phyloP scores from a whole-genome alignment of 2,888 invertebrate species.

The Nomada flava region DNA sequence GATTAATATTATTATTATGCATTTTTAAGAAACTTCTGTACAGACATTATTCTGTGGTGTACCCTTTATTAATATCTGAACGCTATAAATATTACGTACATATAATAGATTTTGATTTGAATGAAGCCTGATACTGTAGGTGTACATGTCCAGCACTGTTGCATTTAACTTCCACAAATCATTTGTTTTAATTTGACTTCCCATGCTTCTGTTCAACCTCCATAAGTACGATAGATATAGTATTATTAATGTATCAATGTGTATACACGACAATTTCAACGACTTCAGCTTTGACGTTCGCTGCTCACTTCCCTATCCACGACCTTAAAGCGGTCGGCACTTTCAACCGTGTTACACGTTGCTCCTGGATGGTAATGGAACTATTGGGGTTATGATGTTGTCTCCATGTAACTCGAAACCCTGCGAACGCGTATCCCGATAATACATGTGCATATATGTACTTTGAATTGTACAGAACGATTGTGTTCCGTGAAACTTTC shows the following conservation, averaged over 20 bases:
- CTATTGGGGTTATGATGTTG: constrained; percentile 28
- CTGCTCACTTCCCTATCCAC: constrained; percentile 36
- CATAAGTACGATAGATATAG: not conserved
- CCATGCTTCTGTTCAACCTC: too few relatives aligned
- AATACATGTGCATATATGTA: constrained; percentile 13
- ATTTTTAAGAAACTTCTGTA: too few relatives aligned
- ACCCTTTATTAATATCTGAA: too few relatives aligned
- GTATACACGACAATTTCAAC: constrained; percentile 52
- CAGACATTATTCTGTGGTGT: too few relatives aligned
- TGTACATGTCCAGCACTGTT: too few relatives aligned
- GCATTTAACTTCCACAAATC: too few relatives aligned
- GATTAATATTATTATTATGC: too few relatives aligned
- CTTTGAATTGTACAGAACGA: constrained; percentile 8
- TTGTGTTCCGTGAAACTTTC: constrained; percentile 34
- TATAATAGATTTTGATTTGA: too few relatives aligned
- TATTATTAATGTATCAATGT: constrained; percentile 47
- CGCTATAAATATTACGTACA: too few relatives aligned
- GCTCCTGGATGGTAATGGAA: constrained; percentile 18
- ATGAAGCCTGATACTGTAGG: too few relatives aligned
- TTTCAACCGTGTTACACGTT: constrained; percentile 18
- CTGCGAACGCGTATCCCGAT: constrained; percentile 8
- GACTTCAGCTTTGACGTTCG: constrained; percentile 37
- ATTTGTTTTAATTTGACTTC: too few relatives aligned
- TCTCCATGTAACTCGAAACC: not conserved
- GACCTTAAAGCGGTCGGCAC: constrained; percentile 22